phyloP scores from a whole-genome alignment of 1,140 invertebrate genomes.

The Drosophila ironensis region DNA sequence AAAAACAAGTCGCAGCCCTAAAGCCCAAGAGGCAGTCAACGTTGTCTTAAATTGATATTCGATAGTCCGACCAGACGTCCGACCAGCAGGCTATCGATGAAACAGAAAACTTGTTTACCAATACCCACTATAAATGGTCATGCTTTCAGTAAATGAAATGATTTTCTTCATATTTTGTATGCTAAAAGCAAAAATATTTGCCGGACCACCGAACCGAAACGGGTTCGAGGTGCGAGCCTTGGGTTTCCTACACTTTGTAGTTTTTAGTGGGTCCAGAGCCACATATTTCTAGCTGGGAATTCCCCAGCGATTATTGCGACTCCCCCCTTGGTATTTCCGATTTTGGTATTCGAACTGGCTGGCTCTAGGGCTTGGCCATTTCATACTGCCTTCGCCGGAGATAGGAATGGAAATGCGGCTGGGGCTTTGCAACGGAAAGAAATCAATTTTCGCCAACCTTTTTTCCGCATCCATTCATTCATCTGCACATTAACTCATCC shows the following conservation, averaged over 20 bases:
- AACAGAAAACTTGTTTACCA: slow-evolving; percentile 51
- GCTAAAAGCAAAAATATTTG: slow-evolving; percentile 64
- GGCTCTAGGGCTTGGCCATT: slow-evolving; percentile 22
- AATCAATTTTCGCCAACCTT: slow-evolving; percentile 63
- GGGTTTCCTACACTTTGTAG: slow-evolving; percentile 55
- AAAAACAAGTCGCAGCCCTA: neutral
- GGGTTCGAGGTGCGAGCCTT: slow-evolving; percentile 45
- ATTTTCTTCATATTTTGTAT: slow-evolving; percentile 65
- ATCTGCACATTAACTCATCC: neutral
- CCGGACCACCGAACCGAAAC: slow-evolving; percentile 50
- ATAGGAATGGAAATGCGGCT: slow-evolving; percentile 45
- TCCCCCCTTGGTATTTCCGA: slow-evolving; percentile 32
- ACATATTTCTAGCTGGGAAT: slow-evolving; percentile 69
- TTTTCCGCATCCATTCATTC: slow-evolving; percentile 53
- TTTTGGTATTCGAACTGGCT: slow-evolving; percentile 16
- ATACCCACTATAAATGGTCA: slow-evolving; percentile 42
- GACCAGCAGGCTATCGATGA: slow-evolving; percentile 20
- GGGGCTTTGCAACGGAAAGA: slow-evolving; percentile 45
- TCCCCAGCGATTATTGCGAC: slow-evolving; percentile 63
- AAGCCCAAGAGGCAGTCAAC: slow-evolving; percentile 9
- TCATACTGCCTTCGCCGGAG: slow-evolving; percentile 3
- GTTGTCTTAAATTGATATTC: slow-evolving; percentile 22
- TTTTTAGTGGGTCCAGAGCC: slow-evolving; percentile 43
- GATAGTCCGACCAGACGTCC: no score
- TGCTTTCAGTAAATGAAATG: slow-evolving; percentile 67